These are phyloP conservation scores for Congeria kusceri DNA, from an alignment of 2,888 invertebrate genomes.

Conservation along the genomic window DNA sequence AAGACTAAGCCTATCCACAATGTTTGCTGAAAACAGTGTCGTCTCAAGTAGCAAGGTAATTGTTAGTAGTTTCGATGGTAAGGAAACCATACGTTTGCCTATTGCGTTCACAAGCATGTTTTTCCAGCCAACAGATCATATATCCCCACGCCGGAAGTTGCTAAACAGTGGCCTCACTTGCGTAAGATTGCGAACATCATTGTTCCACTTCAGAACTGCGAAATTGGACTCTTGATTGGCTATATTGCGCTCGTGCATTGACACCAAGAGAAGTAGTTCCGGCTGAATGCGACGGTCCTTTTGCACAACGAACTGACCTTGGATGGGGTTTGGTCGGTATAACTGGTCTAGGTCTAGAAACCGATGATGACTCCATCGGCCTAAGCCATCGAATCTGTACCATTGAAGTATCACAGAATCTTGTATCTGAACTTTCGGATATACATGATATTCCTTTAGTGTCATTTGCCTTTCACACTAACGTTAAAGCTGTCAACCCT, in stretches of 20 bases:
- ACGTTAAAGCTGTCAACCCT: slow-evolving; percentile 19
- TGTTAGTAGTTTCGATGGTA: slow-evolving; percentile 41
- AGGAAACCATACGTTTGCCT: slow-evolving; percentile 42
- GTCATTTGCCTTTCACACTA: slow-evolving; percentile 12
- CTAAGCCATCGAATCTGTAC: slow-evolving; percentile 31
- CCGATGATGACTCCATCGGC: slow-evolving; percentile 13
- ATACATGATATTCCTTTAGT: not conserved
- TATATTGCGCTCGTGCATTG: slow-evolving; percentile 63
- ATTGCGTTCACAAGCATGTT: no score
- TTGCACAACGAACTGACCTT: no score
- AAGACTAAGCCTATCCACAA: slow-evolving; percentile 53
- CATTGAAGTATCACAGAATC: not conserved
- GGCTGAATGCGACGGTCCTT: no score
- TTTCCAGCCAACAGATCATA: no score
- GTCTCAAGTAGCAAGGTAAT: slow-evolving; percentile 44
- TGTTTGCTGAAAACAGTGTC: not conserved
- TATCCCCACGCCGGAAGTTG: slow-evolving; percentile 48
- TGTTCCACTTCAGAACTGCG: slow-evolving; percentile 32
- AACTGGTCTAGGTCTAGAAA: not conserved
- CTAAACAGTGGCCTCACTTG: slow-evolving; percentile 46
- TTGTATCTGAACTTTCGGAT: not conserved
- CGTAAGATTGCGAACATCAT: slow-evolving; percentile 35
- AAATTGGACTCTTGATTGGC: slow-evolving; percentile 49
- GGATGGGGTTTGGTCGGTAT: slow-evolving; percentile 61
- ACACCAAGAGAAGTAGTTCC: slow-evolving; percentile 54